Base-by-base conservation (phyloP, 1,140 invertebrate genomes). In the Lepidurus couesii region DNA sequence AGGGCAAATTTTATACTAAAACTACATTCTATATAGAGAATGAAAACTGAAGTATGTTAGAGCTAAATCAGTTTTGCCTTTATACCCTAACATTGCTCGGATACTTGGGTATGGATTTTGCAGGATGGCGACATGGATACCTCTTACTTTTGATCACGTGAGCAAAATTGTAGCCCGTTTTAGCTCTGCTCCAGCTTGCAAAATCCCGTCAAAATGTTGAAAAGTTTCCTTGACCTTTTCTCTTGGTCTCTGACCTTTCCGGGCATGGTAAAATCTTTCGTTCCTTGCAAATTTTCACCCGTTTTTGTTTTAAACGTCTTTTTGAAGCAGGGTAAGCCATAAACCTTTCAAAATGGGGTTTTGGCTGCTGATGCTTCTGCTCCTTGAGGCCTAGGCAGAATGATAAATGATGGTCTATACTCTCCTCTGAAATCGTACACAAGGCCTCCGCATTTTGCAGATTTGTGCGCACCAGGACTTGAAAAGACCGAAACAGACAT, bases 231-330 rank as follows among this genome's bases (percentile, higher is more conserved):
- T 21, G 53, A 65, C 53, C 53, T 65, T n/a, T 9, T 65, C 21
- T 65, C 8, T 65, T 21, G 53, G 53, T 65, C 53, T 16, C 16
- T 65, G 53, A 65, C 53, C 53, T 65, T 65, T 65, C 9, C 8
- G 13, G 1, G 53, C 53, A 13, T 21, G n/a, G 53, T 34, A 4
- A 34, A 34, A 34, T 34, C 2, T 34, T 34, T 34, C 34, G 2
- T 34, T 34, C 34, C 1, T 34, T 34, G 16, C 53, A 13, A 65
- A 65, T 21, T 65, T 21, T 65, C 53, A 65, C n/a, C 53, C 53
- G 53, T 65, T 65, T 65, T 65, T 65, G 53, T 65, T 65, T 65
- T 65, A n/a, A 65, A 21, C 53, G n/a, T 21, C 53, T 13, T n/a
- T 65, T 65, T 65, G 16, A 65, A 16, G 8, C 53, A 65, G 53